Base-by-base conservation (phyloP, 2,797 vertebrate species). In the Sebastes itinus region DNA sequence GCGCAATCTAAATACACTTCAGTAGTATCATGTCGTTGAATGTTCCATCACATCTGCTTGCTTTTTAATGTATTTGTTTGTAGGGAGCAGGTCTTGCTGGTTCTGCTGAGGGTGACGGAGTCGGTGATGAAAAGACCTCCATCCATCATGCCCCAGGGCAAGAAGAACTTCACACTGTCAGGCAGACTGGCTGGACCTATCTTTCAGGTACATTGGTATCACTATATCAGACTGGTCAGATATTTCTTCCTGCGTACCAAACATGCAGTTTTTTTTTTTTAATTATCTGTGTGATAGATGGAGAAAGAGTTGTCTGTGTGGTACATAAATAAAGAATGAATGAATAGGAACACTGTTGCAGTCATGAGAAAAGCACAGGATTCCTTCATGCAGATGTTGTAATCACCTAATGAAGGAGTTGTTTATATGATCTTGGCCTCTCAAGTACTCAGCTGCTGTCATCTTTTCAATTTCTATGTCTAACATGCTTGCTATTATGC, bases 81-180 rank as follows among this genome's bases (percentile, higher is more conserved):
- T 18, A 99, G 99, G 99, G 98, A 99, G 92, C 98, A 99, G 94
- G 96, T 99, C 90, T 94, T 99, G 56, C 95, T 99, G 92, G 98
- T 99, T 78, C 94, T 99, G 87, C 96, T 99, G 85, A 97, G 98
- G 88, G 98, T 99, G 89, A 99, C 99, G 0, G 99, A 99, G 92
- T 98, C 97, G 2, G 99, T 99, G 79, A 96, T 99, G 96, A 99
- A 99, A 94, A 97, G 97, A 88, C 96, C 98, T 82, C 97, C 97
- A 23, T 98, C 98, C 90, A 96, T 97, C 92, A 97, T 98, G 91
- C 97, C 97, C 88, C 97, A 96, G 75, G 97, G 97, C 90, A 98
- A 97, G 92, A 99, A 99, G 95, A 97, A 89, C 89, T 96, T 94
- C 90, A 98, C 97, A 1, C 95, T 99, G 90, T 98, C 99, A 81